Conservation (phyloP, 1,140 invertebrate genomes). For the Drosophila parvula region DNA sequence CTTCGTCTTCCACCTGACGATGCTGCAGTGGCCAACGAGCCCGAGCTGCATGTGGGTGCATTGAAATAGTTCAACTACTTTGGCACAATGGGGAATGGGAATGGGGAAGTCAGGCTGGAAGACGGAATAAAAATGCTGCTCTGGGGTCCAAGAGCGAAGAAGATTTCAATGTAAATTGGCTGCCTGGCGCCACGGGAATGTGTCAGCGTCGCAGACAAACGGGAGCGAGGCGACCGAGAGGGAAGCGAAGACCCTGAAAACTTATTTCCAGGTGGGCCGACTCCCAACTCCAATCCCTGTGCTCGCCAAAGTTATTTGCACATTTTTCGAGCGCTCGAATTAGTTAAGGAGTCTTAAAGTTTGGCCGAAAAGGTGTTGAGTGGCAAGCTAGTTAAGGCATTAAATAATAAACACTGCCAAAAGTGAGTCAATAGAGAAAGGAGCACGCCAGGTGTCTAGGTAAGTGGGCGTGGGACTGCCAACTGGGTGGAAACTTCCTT, state of each 20-base stretch:
- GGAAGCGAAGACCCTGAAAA: slow-evolving; percentile 33
- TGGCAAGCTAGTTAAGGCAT: slow-evolving; percentile 64
- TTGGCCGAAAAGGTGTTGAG: slow-evolving; percentile 62
- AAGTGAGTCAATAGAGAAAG: slow-evolving; percentile 45
- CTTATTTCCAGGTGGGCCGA: slow-evolving; percentile 28
- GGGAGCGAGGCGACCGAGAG: slow-evolving; percentile 7
- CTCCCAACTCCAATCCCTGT: background rate
- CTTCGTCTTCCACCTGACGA: slow-evolving; percentile 52
- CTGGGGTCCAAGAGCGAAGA: slow-evolving; percentile 39
- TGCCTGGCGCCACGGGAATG: slow-evolving; percentile 66
- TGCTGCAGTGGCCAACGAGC: slow-evolving; percentile 43
- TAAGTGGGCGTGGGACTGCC: slow-evolving; percentile 5
- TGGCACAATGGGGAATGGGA: slow-evolving; percentile 52
- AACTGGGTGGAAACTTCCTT: background rate
- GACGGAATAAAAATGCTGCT: slow-evolving; percentile 32
- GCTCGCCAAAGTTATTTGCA: slow-evolving; percentile 61
- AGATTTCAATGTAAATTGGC: slow-evolving; percentile 76
- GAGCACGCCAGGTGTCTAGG: background rate
- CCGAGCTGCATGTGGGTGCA: slow-evolving; percentile 66
- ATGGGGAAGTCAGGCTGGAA: slow-evolving; percentile 6
- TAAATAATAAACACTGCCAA: slow-evolving; percentile 66
- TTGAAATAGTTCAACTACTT: slow-evolving; percentile 76
- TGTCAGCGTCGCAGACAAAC: slow-evolving; percentile 71
- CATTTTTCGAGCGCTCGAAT: slow-evolving; percentile 67
- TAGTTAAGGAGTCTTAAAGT: slow-evolving; percentile 67